Percentiles rank a stretch among this genome's conserved stretches.
phyloP scores from a whole-genome alignment of 2,888 invertebrate species.

The Troides oblongomaculatus region DNA sequence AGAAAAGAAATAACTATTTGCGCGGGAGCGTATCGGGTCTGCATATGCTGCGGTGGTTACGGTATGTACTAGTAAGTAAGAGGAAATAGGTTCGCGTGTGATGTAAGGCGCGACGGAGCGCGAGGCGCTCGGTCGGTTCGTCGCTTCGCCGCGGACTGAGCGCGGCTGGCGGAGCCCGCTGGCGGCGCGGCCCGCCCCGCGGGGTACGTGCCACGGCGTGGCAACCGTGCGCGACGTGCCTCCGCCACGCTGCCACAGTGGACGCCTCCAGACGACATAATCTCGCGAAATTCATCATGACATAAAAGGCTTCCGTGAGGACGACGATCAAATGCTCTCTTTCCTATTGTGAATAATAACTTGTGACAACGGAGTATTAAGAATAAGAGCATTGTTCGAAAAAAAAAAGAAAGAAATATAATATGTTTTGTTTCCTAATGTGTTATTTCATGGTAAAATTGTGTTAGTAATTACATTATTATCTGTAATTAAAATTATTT shows the following conservation, averaged over 20 bases:
- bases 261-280: slow-evolving; percentile 49
- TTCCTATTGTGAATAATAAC: slow-evolving; percentile 28
- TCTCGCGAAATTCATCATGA: slow-evolving; percentile 57
- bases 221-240: slow-evolving; percentile 59
- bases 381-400: slow-evolving; percentile 17
- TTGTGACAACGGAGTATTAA: slow-evolving; percentile 27
- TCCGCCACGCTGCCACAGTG: slow-evolving; percentile 36
- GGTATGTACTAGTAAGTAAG: slow-evolving; percentile 62
- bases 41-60: slow-evolving; percentile 34
- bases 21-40: slow-evolving; percentile 27
- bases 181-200: slow-evolving; percentile 49
- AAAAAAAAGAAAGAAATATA: background rate
- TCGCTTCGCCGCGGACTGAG: slow-evolving; percentile 71
- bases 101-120: slow-evolving; percentile 55
- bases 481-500: too few relatives aligned
- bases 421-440: background rate
- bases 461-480: background rate
- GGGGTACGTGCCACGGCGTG: slow-evolving; percentile 40
- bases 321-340: slow-evolving; percentile 34
- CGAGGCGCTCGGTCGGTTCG: slow-evolving; percentile 70
- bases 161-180: slow-evolving; percentile 58
- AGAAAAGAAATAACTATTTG: background rate
- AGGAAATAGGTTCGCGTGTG: slow-evolving; percentile 67
- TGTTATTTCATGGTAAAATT: background rate
- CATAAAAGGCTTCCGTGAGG: slow-evolving; percentile 49